Percentiles rank a stretch among this genome's conserved stretches.
These are phyloP conservation scores for Lasioglossum malachurum DNA, from an alignment of 2,888 invertebrate genomes.

Conservation along the genomic window DNA sequence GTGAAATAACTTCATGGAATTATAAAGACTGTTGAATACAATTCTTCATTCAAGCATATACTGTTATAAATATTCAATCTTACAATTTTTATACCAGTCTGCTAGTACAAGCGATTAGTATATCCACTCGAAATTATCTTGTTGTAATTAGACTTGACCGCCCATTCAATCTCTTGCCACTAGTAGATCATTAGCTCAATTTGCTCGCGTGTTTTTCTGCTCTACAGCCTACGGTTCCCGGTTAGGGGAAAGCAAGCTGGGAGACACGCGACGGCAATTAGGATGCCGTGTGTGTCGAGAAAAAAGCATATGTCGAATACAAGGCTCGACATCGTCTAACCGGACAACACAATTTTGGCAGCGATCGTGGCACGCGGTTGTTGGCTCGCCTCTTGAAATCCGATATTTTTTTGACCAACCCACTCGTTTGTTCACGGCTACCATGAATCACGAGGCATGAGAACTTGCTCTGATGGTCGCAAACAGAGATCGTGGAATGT, in stretches of 20 bases:
- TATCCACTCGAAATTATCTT: neutral
- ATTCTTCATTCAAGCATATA: too few relatives aligned
- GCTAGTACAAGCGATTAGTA: neutral
- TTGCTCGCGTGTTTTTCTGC: neutral
- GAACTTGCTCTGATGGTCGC: constrained; percentile 14
- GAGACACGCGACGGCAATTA: constrained; percentile 39
- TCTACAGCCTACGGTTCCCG: neutral
- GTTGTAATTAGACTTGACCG: neutral
- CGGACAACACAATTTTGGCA: constrained; percentile 42
- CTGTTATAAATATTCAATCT: too few relatives aligned
- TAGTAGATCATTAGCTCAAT: constrained; percentile 26
- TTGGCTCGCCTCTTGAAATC: constrained; percentile 56
- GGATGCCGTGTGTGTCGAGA: constrained; percentile 20
- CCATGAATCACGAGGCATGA: constrained; percentile 36
- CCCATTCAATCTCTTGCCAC: neutral
- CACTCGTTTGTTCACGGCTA: constrained; percentile 29
- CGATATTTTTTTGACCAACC: constrained; percentile 54
- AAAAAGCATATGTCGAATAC: constrained; percentile 38
- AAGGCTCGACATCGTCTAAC: constrained; percentile 17
- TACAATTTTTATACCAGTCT: neutral
- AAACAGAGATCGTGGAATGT: neutral
- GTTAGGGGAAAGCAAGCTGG: neutral
- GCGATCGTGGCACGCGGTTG: constrained; percentile 27
- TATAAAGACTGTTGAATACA: too few relatives aligned
- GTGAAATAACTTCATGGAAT: neutral